These are phyloP conservation scores for Mobula birostris DNA, from an alignment of 2,113 vertebrate species.

Conservation along the genomic window DNA sequence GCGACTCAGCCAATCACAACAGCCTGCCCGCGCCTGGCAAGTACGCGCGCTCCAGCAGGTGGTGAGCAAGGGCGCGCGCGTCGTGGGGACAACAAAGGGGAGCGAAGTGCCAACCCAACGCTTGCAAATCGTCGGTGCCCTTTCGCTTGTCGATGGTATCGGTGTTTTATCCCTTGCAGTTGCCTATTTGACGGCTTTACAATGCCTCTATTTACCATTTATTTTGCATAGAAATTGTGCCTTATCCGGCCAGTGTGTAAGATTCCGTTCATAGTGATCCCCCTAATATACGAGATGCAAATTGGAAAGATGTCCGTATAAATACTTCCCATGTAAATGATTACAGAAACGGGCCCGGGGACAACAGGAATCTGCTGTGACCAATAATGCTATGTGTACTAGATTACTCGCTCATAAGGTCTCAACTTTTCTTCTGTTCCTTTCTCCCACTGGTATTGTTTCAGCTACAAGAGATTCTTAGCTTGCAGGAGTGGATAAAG, in stretches of 20 bases:
- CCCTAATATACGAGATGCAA: background rate
- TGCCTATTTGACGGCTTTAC: background rate
- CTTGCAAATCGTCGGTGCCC: background rate
- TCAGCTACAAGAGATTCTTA: too few species aligned
- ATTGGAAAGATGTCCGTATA: background rate
- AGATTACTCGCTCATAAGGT: background rate
- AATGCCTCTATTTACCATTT: background rate
- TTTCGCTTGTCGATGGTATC: background rate
- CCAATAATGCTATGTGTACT: background rate
- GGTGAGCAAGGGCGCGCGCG: background rate
- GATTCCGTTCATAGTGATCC: background rate
- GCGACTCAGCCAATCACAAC: background rate
- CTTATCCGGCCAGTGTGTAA: background rate
- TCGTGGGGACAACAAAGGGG: background rate
- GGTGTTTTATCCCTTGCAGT: background rate
- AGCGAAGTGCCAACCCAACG: too few species aligned
- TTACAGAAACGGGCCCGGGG: background rate
- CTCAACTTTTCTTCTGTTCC: background rate
- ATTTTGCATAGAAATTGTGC: background rate
- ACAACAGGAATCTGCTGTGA: background rate
- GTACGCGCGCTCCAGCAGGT: background rate
- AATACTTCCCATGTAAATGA: background rate
- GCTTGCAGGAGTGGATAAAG: too few species aligned
- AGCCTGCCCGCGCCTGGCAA: background rate
- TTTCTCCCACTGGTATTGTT: background rate